Evolutionary conservation across 2,113 vertebrate species (phyloP), one percentile per base, ranked within the genome.

Genomic region (Cavia porcellus): DNA sequence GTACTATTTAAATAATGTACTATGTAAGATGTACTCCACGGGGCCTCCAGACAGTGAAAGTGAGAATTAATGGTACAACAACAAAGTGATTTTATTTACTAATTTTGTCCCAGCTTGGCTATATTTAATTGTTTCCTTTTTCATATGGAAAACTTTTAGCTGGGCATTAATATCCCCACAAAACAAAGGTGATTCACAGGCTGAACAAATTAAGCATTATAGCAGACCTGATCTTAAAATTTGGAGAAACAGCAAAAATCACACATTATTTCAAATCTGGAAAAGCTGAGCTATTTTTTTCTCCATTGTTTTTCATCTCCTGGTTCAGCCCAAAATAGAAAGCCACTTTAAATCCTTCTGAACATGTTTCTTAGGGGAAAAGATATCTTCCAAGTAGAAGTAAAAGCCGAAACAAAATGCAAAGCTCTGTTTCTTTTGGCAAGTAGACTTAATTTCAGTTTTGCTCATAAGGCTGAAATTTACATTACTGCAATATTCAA

Each of bases 241-340:
- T 96, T 98, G 97, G 95, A 95, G 93, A 97, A 98, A 97, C 45
- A 87, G 83, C 89, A 95, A 95, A 98, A 98, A 95, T 87, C 84
- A 96, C 97, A 98, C 97, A 97, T 97, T 95, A 94, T 97, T 97
- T 98, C 97, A 98, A 92, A 95, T 98, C 96, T 98, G 97, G 96
- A 97, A 98, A 97, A 86, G 91, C 89, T 98, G 97, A 92, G 95
- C 83, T 95, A 30, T 96, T 96, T 98, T 98, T 98, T 98, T 96
- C 96, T 98, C 88, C 95, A 87, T 96, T 89, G 94, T 98, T 96
- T 96, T 97, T 74, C 20, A 3, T 91, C 97, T 97, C 97, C 84
- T 97, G 81, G 68, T 97, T 97, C 96, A 94, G 62, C 38, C 88
- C 61, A 82, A 97, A 95, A 97, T 92, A 97, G 96, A 90, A 95